A percentile compares a stretch with the other conserved stretches of the same genome.
phyloP scores from a whole-genome alignment of 2,113 vertebrate genomes.

The Gopherus evgoodei region DNA sequence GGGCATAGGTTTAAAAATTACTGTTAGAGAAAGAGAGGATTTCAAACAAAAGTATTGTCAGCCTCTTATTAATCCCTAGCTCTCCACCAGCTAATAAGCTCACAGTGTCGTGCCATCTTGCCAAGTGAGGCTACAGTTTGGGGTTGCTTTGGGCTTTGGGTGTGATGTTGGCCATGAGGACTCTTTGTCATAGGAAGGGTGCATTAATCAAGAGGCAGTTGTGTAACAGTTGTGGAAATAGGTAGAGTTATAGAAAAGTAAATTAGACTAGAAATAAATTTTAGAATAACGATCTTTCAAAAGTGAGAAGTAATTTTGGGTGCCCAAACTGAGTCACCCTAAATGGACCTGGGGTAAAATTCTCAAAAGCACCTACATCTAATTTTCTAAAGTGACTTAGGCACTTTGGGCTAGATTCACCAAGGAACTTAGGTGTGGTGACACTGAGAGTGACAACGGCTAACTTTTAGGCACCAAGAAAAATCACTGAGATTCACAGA shows the following conservation, averaged over 20 bases:
- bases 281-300: no score
- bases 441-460: no score
- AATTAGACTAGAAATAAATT: no score
- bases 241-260: no score
- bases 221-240: no score
- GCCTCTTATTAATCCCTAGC: not conserved
- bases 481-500: no score
- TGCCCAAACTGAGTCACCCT: no score
- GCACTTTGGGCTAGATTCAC: not conserved
- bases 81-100: not conserved
- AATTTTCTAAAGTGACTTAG: not conserved
- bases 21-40: not conserved
- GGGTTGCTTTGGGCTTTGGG: not conserved
- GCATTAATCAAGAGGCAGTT: no score
- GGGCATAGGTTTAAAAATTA: not conserved
- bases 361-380: not conserved
- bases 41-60: not conserved
- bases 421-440: no score
- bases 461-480: no score
- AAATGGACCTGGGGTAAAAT: not conserved
- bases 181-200: no score
- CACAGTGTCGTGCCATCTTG: accelerated
- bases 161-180: not conserved
- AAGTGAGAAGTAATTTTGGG: no score
- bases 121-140: not conserved